A percentile compares a stretch with the other conserved stretches of the same genome.
Evolutionary conservation across 2,113 vertebrate species (phyloP).

Genomic region (Rutilus rutilus): DNA sequence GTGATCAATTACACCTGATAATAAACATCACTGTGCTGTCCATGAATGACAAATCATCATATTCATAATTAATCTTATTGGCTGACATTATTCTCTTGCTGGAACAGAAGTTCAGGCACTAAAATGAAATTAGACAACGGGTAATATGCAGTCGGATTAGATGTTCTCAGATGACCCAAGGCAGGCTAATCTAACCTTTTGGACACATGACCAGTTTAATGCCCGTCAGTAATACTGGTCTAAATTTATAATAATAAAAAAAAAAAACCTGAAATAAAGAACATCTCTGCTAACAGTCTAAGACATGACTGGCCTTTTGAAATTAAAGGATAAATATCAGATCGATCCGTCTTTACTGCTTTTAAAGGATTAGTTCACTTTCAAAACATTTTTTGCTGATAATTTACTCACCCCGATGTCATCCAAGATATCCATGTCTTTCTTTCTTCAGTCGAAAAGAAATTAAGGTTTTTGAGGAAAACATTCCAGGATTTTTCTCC

Average conservation of each 20-base stretch:
- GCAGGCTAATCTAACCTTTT: slow-evolving; percentile 50
- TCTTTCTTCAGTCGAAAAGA: too few relatives aligned
- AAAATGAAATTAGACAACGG: slow-evolving; percentile 25
- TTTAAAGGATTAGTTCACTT: too few relatives aligned
- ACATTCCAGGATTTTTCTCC: too few relatives aligned
- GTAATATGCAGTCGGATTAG: slow-evolving; percentile 52
- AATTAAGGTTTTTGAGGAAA: too few relatives aligned
- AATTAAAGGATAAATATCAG: neutral
- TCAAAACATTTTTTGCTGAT: too few relatives aligned
- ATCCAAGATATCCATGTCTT: too few relatives aligned
- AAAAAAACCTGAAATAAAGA: too few relatives aligned
- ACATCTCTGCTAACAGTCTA: too few relatives aligned
- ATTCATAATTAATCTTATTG: neutral
- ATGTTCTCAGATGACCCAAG: slow-evolving; percentile 48
- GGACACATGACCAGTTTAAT: slow-evolving; percentile 57
- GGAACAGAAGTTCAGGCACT: neutral
- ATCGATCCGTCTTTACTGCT: neutral
- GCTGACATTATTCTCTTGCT: neutral
- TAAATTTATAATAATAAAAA: too few relatives aligned
- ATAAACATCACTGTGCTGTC: neutral
- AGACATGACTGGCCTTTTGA: neutral
- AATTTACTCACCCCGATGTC: too few relatives aligned
- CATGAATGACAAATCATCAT: neutral
- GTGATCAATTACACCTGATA: neutral
- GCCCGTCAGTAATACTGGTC: slow-evolving; percentile 32